These are phyloP conservation scores for Tichodroma muraria DNA, from an alignment of 2,113 vertebrate species.

Conservation along the genomic window DNA sequence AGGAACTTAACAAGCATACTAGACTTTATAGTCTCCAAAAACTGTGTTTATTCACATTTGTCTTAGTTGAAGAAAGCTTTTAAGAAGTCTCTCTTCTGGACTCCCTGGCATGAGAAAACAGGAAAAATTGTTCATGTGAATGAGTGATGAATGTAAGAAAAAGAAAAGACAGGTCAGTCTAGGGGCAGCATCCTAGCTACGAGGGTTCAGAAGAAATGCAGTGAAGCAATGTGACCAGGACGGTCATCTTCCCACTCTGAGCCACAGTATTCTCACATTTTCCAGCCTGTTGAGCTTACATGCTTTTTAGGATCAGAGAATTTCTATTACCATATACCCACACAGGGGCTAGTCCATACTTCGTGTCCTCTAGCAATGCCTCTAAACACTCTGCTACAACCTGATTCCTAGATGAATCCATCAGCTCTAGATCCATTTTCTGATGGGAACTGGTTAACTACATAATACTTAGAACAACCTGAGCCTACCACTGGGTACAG, in stretches of 20 bases:
- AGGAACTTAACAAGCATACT: background rate
- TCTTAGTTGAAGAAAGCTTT: background rate
- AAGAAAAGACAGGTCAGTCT: background rate
- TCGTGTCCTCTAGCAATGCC: accelerated
- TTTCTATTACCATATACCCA: background rate
- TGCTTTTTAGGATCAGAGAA: background rate
- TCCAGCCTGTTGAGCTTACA: background rate
- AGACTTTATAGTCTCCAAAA: background rate
- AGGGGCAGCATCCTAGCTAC: background rate
- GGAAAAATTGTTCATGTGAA: background rate
- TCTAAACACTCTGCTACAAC: background rate
- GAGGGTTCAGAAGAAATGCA: background rate
- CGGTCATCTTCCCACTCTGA: background rate
- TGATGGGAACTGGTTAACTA: background rate
- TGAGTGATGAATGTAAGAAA: background rate
- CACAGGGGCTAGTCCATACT: background rate
- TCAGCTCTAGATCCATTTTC: background rate
- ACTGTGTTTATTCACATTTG: background rate
- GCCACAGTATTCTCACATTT: background rate
- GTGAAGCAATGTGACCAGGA: background rate
- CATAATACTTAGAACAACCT: background rate
- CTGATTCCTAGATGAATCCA: background rate
- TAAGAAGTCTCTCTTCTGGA: background rate
- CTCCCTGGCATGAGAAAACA: background rate
- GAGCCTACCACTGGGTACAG: background rate